These are phyloP conservation scores for Mesodorylaimus sp. DNA, from an alignment of 2,888 invertebrate genomes.

Conservation along the genomic window DNA sequence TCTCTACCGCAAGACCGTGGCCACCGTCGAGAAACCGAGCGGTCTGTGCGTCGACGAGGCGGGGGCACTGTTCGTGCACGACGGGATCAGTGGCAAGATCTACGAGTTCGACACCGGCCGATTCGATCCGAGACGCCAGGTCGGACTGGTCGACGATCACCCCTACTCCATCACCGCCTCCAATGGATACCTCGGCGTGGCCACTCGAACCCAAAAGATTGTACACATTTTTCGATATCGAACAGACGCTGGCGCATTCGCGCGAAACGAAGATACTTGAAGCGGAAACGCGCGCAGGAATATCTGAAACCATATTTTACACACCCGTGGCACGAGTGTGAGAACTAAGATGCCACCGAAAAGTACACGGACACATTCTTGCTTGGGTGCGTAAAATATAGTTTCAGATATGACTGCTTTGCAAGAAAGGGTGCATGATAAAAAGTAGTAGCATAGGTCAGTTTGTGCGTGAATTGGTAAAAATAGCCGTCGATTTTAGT, in stretches of 20 bases:
- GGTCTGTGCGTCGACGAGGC: constrained; percentile 8
- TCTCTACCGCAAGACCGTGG: constrained; percentile 4
- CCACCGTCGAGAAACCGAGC: constrained; percentile 9
- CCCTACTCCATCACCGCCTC: constrained; percentile 11
- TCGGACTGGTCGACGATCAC: constrained; percentile 10
- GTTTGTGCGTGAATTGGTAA: too few species aligned
- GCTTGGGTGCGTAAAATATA: too few species aligned
- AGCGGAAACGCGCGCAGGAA: too few species aligned
- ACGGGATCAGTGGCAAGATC: constrained; percentile 10
- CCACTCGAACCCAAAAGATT: constrained; percentile 1
- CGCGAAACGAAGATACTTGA: not conserved
- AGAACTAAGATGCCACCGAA: not conserved
- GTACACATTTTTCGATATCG: constrained; percentile 9
- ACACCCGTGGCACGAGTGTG: too few species aligned
- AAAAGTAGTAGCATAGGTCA: too few species aligned
- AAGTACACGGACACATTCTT: not conserved
- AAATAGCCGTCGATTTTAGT: too few species aligned
- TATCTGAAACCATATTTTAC: too few species aligned
- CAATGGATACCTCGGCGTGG: constrained; percentile 11
- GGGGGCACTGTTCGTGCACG: constrained; percentile 10
- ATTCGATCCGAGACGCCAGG: constrained; percentile 5
- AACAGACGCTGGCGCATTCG: not conserved
- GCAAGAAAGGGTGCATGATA: too few species aligned
- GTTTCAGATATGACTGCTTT: too few species aligned
- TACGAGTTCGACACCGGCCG: constrained; percentile 1